These are phyloP conservation scores for Oscheius myriophilus DNA, from an alignment of 2,888 invertebrate species.

Conservation along the genomic window DNA sequence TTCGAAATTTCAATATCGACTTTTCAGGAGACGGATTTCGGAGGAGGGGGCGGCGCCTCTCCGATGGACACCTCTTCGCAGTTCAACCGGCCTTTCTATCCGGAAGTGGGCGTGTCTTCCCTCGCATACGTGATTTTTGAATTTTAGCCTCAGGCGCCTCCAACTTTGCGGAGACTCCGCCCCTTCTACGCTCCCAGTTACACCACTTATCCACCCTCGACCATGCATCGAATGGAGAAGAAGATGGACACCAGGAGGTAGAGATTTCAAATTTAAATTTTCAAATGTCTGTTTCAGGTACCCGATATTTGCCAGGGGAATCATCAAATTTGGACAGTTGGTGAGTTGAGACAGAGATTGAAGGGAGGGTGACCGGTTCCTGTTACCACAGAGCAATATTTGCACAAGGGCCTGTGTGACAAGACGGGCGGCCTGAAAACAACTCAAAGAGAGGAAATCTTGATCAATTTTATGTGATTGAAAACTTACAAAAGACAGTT, in stretches of 20 bases:
- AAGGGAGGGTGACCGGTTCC: neutral
- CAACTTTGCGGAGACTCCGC: conserved; percentile 46
- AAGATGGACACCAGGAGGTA: conserved; percentile 23
- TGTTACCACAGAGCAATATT: neutral
- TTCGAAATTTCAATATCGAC: neutral
- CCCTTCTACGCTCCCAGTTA: conserved; percentile 64
- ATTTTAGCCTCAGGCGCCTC: conserved; percentile 28
- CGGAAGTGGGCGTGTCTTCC: conserved; percentile 11
- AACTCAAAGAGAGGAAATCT: no score
- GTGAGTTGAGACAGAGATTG: conserved; percentile 32
- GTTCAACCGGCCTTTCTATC: conserved; percentile 16
- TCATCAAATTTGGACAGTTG: conserved; percentile 57
- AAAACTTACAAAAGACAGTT: no score
- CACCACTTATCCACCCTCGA: conserved; percentile 63
- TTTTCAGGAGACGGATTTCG: conserved; percentile 55
- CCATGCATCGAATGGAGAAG: conserved; percentile 48
- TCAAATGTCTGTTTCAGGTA: conserved; percentile 25
- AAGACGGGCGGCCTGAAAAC: no score
- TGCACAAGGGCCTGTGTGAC: no score
- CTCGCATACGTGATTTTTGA: no score
- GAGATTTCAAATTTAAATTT: neutral
- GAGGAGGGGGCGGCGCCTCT: conserved; percentile 26
- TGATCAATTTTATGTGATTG: no score
- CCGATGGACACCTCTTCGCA: conserved; percentile 18
- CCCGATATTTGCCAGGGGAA: conserved; percentile 49